Evolutionary conservation across 1,140 invertebrate species (phyloP).

Genomic region (Babylonia areolata): DNA sequence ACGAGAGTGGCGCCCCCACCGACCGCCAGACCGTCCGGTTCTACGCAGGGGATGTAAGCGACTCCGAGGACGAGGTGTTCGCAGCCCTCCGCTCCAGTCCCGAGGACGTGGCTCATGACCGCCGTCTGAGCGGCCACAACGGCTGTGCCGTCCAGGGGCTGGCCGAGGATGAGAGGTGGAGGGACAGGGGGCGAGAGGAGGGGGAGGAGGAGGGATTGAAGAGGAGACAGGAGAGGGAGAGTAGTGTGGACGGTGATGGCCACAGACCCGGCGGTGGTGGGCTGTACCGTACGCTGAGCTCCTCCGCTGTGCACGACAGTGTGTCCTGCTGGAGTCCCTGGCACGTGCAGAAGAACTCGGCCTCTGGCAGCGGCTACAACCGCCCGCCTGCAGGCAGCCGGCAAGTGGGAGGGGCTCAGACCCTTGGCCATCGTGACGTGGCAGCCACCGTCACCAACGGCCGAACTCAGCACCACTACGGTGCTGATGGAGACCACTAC

Average conservation of each 20-base stretch:
- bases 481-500: too few species aligned
- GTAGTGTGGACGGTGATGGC: background rate
- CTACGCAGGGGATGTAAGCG: constrained; percentile 39
- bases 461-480: too few species aligned
- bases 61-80: constrained; percentile 54
- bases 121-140: constrained; percentile 1
- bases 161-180: background rate
- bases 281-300: constrained; percentile 56
- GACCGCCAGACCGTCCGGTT: background rate
- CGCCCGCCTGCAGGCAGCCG: background rate
- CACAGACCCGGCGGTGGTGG: constrained; percentile 22
- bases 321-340: background rate
- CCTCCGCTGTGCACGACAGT: constrained; percentile 56
- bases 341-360: background rate
- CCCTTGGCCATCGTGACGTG: too few species aligned
- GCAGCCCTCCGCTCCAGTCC: constrained; percentile 31
- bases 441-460: too few species aligned
- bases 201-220: background rate
- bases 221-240: too few species aligned
- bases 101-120: background rate
- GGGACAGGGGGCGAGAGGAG: background rate
- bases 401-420: too few species aligned
- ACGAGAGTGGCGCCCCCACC: background rate
- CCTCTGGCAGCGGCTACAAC: background rate
- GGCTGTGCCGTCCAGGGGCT: background rate